A percentile compares a stretch with the other conserved stretches of the same genome.
Conservation (phyloP, 64 coral and sea anemone genomes). For the Montipora foliosa region DNA sequence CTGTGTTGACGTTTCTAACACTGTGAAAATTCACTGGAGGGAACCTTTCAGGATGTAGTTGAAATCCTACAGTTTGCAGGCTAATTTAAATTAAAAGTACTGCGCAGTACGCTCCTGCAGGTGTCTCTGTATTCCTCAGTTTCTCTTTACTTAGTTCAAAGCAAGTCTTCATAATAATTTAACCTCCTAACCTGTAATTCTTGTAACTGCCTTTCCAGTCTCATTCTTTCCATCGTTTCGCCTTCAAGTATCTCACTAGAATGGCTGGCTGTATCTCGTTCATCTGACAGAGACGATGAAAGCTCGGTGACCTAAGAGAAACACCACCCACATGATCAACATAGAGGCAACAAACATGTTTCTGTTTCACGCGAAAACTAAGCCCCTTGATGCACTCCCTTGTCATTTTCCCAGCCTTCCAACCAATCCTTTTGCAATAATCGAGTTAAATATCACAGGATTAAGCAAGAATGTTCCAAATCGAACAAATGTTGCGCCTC, state of each 20-base stretch:
- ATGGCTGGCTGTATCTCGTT: conserved; percentile 83
- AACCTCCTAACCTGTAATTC: conserved; percentile 76
- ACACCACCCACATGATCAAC: not conserved
- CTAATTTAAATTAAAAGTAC: too few relatives aligned
- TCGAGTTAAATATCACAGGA: conserved; percentile 7
- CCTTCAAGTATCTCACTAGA: conserved; percentile 83
- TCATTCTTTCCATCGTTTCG: conserved; percentile 95
- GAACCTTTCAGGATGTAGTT: too few relatives aligned
- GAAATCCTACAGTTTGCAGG: too few relatives aligned
- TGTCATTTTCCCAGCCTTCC: not conserved
- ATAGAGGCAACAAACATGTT: not conserved
- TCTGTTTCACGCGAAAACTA: not conserved
- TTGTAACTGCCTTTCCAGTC: conserved; percentile 83
- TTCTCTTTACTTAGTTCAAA: not conserved
- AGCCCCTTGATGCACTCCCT: not conserved
- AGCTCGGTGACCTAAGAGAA: conserved; percentile 81
- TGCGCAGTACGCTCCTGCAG: too few relatives aligned
- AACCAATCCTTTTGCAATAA: not conserved
- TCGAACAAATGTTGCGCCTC: not conserved
- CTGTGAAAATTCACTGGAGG: too few relatives aligned
- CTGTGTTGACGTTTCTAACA: too few relatives aligned
- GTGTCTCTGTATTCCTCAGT: not conserved
- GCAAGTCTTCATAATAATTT: not conserved
- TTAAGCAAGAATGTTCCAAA: not conserved
- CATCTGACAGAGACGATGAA: conserved; percentile 79